Conservation (phyloP, 2,113 vertebrate genomes). For the Stictonetta naevosa region DNA sequence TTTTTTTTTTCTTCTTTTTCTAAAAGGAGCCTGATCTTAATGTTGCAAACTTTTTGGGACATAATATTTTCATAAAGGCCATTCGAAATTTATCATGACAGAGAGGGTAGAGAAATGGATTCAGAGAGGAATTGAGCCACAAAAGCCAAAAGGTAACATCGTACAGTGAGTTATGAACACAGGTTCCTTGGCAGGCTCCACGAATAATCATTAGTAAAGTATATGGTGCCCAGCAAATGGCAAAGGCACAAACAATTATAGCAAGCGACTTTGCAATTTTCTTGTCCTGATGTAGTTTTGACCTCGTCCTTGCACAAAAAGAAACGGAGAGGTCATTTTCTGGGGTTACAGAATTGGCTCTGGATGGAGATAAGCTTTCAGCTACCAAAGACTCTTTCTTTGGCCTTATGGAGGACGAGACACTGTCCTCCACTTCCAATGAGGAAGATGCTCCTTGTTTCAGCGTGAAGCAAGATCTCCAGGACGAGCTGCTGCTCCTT, state of each 20-base stretch:
- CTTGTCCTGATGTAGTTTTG: slow-evolving; percentile 74
- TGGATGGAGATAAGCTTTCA: background rate
- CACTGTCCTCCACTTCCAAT: background rate
- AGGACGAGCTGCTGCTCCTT: background rate
- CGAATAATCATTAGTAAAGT: slow-evolving; percentile 82
- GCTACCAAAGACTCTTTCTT: background rate
- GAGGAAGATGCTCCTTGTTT: background rate
- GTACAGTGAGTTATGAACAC: slow-evolving; percentile 73
- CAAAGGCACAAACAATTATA: slow-evolving; percentile 83
- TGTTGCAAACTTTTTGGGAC: background rate
- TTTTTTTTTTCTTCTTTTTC: background rate
- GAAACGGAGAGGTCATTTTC: background rate
- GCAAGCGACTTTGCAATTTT: slow-evolving; percentile 85
- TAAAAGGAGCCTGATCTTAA: background rate
- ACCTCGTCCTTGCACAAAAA: background rate
- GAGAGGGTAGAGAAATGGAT: slow-evolving; percentile 87
- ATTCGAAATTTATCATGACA: slow-evolving; percentile 85
- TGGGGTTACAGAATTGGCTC: background rate
- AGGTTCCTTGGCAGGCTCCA: slow-evolving; percentile 69
- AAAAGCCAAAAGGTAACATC: slow-evolving; percentile 88
- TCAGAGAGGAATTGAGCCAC: slow-evolving; percentile 88
- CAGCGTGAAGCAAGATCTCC: background rate
- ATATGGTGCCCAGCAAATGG: slow-evolving; percentile 87
- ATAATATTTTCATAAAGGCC: slow-evolving; percentile 75
- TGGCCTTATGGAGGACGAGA: background rate